Conservation (phyloP, 2,797 vertebrate genomes). For the Alcedo quadribrachys region DNA sequence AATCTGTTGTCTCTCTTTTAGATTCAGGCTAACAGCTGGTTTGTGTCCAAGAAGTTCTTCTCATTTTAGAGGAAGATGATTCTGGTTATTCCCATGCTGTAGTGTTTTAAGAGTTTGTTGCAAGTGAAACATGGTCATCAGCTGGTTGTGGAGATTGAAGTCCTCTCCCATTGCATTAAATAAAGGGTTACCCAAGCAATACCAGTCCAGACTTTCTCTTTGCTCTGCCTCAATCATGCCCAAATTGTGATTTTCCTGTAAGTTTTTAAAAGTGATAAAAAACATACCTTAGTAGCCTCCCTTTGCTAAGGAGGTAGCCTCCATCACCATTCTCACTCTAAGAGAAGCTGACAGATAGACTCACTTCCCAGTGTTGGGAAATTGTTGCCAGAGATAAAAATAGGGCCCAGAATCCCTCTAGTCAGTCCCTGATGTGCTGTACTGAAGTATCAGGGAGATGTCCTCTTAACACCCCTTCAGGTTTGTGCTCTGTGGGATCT, state of each 20-base stretch:
- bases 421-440: background rate
- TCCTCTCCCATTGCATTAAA: background rate
- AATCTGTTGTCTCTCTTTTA: background rate
- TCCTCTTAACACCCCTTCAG: background rate
- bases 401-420: background rate
- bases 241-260: background rate
- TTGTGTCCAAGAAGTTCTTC: background rate
- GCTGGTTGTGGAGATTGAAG: background rate
- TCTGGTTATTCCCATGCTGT: background rate
- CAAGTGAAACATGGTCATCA: background rate
- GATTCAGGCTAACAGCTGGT: background rate
- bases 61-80: background rate
- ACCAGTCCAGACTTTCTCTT: background rate
- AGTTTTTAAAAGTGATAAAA: background rate
- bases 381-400: background rate
- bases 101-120: conserved; percentile 9
- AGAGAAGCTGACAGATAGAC: background rate
- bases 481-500: background rate
- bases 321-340: background rate
- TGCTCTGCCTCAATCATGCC: background rate
- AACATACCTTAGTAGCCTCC: background rate
- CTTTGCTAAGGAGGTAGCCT: background rate
- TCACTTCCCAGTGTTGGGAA: fast-evolving
- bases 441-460: background rate
- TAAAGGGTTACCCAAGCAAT: background rate